Evolutionary conservation across 2,113 vertebrate genomes (phyloP).

Genomic region (Pogonocichla stellata): DNA sequence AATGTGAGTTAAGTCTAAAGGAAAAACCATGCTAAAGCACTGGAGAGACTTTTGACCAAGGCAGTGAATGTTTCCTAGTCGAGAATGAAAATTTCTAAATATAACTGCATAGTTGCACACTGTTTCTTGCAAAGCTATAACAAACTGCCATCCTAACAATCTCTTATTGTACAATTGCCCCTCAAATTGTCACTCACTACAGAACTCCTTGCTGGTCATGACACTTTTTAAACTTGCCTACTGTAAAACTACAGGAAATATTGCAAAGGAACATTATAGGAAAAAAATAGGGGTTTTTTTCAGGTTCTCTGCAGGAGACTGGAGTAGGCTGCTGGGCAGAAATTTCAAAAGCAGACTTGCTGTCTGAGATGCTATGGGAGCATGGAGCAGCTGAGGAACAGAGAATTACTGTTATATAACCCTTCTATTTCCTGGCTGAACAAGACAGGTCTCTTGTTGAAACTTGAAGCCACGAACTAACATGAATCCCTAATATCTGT

Average conservation of each 20-base stretch:
- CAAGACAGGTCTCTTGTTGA: not conserved
- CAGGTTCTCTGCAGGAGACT: not conserved
- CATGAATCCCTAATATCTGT: not conserved
- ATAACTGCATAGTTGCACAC: fast-evolving
- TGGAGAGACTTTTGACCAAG: not conserved
- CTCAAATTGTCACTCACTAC: not conserved
- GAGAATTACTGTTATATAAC: not conserved
- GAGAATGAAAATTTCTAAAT: not conserved
- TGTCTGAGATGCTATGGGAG: not conserved
- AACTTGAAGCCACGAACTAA: not conserved
- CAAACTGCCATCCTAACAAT: not conserved
- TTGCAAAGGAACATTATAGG: not conserved
- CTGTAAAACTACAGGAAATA: not conserved
- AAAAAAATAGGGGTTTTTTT: not conserved
- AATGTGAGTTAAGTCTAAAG: not conserved
- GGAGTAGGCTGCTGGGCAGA: not conserved
- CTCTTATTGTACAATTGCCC: not conserved
- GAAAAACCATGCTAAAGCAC: not conserved
- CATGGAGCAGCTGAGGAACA: not conserved
- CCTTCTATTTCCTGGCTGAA: not conserved
- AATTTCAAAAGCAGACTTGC: not conserved
- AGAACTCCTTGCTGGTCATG: not conserved
- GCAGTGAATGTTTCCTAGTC: not conserved
- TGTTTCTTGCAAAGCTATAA: not conserved
- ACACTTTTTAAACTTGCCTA: not conserved